Evolutionary conservation across 2,797 vertebrate species (phyloP).

Genomic region (Sitta carolinensis): DNA sequence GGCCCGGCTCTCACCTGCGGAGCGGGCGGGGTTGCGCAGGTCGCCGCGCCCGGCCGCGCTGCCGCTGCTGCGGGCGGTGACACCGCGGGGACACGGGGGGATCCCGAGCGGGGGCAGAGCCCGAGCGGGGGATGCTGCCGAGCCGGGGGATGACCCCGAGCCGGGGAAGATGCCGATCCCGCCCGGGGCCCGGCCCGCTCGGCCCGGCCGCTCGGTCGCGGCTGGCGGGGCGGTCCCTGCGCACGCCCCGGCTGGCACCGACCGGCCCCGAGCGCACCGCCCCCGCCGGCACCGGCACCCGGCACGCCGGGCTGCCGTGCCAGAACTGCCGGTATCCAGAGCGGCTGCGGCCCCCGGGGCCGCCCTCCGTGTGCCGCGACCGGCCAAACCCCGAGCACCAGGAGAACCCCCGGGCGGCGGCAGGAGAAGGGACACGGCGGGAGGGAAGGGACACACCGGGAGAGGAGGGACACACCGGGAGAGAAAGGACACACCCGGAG

Average conservation of each 20-base stretch:
- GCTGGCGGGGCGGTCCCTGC: background rate
- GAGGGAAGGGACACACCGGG: background rate
- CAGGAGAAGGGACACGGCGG: too few species aligned
- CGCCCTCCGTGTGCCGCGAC: too few species aligned
- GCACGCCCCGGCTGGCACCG: background rate
- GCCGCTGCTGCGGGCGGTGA: background rate
- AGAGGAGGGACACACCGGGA: background rate
- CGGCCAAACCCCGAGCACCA: too few species aligned
- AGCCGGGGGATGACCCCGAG: background rate
- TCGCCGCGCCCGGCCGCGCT: background rate
- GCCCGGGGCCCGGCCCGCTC: background rate
- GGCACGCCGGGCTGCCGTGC: too few species aligned
- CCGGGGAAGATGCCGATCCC: background rate
- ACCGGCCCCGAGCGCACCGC: background rate
- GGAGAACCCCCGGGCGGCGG: too few species aligned
- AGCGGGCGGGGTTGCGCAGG: background rate
- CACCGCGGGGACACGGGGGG: background rate
- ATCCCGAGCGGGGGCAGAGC: too few species aligned
- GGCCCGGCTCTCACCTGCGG: slow-evolving; percentile 46
- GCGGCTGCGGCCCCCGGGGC: too few species aligned
- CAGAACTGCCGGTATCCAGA: too few species aligned
- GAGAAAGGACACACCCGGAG: background rate
- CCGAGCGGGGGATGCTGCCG: background rate
- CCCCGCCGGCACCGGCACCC: background rate
- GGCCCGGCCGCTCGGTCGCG: background rate